phyloP scores from a whole-genome alignment of 2,888 invertebrate genomes.

The Anagyrus pseudococci region DNA sequence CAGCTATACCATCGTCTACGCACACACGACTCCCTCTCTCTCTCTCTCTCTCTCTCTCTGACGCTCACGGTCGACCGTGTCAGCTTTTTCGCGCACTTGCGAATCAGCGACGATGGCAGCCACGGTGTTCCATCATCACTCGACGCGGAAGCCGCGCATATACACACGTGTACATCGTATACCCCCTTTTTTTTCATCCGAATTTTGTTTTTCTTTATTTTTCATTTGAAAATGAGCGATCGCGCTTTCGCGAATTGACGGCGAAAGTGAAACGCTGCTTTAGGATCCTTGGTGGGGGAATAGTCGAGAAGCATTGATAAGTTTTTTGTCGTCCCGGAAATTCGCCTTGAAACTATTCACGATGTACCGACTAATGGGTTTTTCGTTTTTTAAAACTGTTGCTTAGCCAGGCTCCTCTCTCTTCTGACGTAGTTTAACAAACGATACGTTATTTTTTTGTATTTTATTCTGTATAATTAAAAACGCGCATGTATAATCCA shows the following conservation, averaged over 20 bases:
- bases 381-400: constrained; percentile 16
- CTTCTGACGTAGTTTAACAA: not conserved
- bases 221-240: constrained; percentile 3
- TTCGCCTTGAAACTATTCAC: constrained; percentile 17
- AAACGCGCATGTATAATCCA: too few species aligned
- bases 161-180: too few species aligned
- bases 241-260: constrained; percentile 5
- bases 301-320: constrained; percentile 19
- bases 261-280: constrained; percentile 15
- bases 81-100: too few species aligned
- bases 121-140: constrained; percentile 15
- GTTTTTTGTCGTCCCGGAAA: constrained; percentile 18
- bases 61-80: too few species aligned
- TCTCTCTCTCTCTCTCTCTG: too few species aligned
- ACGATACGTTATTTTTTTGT: too few species aligned
- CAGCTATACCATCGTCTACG: too few species aligned
- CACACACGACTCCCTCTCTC: too few species aligned
- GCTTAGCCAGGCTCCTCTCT: not conserved
- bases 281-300: constrained; percentile 11
- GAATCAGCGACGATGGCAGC: not conserved
- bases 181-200: too few species aligned
- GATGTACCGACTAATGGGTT: constrained; percentile 8
- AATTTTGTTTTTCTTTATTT: not conserved
- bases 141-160: constrained; percentile 10
- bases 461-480: too few species aligned